Evolutionary conservation across 1,140 invertebrate species (phyloP), one percentile per base, ranked within the genome.

Genomic region (Copidosoma floridanum): DNA sequence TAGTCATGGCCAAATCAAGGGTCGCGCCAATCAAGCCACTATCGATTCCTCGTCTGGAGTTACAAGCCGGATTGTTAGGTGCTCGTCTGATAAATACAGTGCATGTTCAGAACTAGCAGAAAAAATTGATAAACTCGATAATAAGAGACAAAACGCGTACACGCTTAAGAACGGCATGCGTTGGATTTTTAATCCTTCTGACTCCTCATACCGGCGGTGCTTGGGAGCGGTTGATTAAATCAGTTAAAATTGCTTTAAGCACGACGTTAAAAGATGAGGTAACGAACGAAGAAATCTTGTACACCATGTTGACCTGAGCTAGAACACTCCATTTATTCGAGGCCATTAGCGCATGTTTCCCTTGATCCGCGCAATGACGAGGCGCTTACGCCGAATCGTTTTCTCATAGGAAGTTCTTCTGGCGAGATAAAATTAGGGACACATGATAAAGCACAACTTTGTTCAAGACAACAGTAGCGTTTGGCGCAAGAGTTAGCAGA

Each of bases 381-480:
- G 23, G 67, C 71, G 0, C 26, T 78, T 1, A 75, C 75, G 0
- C 73, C 74, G 0, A 73, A 72, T n/a, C 71, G 76, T 38, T 75
- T 74, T 43, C 38, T 65, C n/a, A 48, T 66, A 12, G 62, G 58
- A 0, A 54, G 48, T 8, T 60, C 61, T 7, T 55, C 37, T 3
- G 51, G 65, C 1, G 8, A 29, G 0, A 32, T 55, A 12, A 21
- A 38, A 1, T 41, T 55, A 14, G 46, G 20, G 1, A n/a, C 11
- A 2, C 55, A 57, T n/a, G 11, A 23, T 3, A 10, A 41, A 4
- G 14, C 35, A 3, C 52, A 43, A 11, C 14, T 61, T 4, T 12
- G 7, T 24, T 32, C 43, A 20, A 32, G 18, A 24, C 46, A 58
- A 41, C 48, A 53, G 46, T 65, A 54, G 61, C 26, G 62, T 40